These are phyloP conservation scores for Monopterus albus DNA, from an alignment of 2,113 vertebrate species.

Conservation along the genomic window DNA sequence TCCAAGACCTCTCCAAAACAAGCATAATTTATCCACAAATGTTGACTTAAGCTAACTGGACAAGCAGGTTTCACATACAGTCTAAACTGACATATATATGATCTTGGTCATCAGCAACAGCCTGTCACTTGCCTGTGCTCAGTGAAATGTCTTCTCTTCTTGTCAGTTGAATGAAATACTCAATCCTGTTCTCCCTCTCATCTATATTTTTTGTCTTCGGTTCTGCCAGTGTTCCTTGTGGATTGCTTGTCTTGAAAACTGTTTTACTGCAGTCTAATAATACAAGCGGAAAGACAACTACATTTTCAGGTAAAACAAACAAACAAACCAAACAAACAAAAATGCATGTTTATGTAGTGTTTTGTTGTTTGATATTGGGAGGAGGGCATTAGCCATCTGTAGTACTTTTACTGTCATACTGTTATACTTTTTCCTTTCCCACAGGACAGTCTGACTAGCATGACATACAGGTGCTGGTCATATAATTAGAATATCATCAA, in stretches of 20 bases:
- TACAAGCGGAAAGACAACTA: neutral
- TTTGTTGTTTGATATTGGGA: neutral
- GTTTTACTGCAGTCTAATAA: neutral
- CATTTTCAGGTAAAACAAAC: slow-evolving; percentile 35
- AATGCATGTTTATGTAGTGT: neutral
- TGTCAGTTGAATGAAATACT: neutral
- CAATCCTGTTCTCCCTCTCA: neutral
- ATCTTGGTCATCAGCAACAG: neutral
- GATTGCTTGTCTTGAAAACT: neutral
- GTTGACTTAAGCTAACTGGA: neutral
- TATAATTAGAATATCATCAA: no score
- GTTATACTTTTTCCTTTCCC: slow-evolving; percentile 68
- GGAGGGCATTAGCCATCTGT: neutral
- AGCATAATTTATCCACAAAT: neutral
- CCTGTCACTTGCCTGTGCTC: no score
- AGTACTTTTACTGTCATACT: no score
- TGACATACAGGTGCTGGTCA: no score
- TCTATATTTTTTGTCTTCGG: neutral
- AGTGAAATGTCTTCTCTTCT: slow-evolving; percentile 11
- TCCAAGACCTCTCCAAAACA: neutral
- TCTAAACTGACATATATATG: neutral
- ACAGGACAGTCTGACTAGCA: slow-evolving; percentile 82
- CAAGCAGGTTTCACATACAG: slow-evolving; percentile 1
- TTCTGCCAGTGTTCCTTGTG: neutral
- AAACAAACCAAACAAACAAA: no score